These are phyloP conservation scores for Diploptera punctata DNA, from an alignment of 2,888 invertebrate species.

Conservation along the genomic window DNA sequence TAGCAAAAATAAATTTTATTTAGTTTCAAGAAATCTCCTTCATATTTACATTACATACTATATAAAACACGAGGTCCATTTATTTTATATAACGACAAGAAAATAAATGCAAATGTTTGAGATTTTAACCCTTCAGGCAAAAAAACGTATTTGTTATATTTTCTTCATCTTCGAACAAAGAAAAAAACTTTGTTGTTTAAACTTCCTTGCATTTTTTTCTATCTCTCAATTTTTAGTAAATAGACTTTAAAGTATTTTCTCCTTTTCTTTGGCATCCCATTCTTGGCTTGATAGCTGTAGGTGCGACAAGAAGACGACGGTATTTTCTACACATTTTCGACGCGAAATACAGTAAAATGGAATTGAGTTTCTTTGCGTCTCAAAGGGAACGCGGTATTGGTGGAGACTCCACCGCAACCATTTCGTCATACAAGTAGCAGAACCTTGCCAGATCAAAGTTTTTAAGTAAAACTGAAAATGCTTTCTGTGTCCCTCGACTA, in stretches of 20 bases:
- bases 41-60: no score
- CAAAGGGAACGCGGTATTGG: neutral
- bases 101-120: slow-evolving; percentile 13
- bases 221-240: neutral
- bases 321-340: neutral
- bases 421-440: neutral
- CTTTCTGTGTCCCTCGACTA: no score
- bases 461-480: neutral
- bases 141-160: neutral
- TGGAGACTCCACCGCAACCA: neutral
- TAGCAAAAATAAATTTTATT: no score
- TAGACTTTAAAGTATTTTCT: slow-evolving; percentile 10
- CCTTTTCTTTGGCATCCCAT: neutral
- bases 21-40: no score
- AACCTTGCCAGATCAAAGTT: neutral
- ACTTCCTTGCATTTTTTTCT: neutral
- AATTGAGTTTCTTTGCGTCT: slow-evolving; percentile 1
- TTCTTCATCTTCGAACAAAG: neutral
- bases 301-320: neutral
- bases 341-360: slow-evolving; percentile 7
- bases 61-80: no score
- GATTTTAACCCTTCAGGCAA: neutral
- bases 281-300: neutral
- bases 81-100: neutral
- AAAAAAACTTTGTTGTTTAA: slow-evolving; percentile 1